Conservation (phyloP, 2,888 invertebrate genomes). For the Watsonalla binaria region DNA sequence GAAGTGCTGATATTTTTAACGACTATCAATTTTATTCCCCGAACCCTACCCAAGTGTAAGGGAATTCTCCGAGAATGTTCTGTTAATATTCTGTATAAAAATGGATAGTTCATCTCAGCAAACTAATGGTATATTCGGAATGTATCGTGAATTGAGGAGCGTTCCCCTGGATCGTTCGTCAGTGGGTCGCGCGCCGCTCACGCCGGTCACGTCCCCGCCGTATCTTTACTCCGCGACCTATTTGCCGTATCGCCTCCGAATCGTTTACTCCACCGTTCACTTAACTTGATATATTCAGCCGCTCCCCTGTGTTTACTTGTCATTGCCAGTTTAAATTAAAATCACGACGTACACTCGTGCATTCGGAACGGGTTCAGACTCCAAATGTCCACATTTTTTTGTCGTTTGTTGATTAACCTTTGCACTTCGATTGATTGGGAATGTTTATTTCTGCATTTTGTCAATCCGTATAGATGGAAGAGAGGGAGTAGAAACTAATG, state of each 20-base stretch:
- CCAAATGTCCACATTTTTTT: conserved; percentile 1
- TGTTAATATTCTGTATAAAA: conserved; percentile 17
- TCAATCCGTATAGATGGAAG: too few species aligned
- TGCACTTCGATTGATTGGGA: too few species aligned
- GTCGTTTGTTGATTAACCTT: background rate
- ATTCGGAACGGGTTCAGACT: background rate
- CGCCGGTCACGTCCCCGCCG: conserved; percentile 33
- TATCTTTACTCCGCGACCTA: conserved; percentile 37
- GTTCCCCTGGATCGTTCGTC: conserved; percentile 25
- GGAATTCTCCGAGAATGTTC: too few species aligned
- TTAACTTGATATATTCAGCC: conserved; percentile 34
- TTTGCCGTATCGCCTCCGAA: conserved; percentile 35
- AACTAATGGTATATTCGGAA: conserved; percentile 1
- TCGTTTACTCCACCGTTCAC: conserved; percentile 36
- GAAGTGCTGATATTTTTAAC: too few species aligned
- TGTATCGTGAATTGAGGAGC: conserved; percentile 15
- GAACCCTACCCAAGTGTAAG: too few species aligned
- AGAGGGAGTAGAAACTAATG: too few species aligned
- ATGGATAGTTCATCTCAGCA: conserved; percentile 4
- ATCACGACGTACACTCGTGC: background rate
- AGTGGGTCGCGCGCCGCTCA: conserved; percentile 22
- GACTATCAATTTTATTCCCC: too few species aligned
- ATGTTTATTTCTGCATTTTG: too few species aligned
- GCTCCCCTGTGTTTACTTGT: background rate
- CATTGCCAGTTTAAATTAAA: background rate